Base-by-base conservation (phyloP, 2,888 invertebrate genomes). In the Pegoplata infirma region DNA sequence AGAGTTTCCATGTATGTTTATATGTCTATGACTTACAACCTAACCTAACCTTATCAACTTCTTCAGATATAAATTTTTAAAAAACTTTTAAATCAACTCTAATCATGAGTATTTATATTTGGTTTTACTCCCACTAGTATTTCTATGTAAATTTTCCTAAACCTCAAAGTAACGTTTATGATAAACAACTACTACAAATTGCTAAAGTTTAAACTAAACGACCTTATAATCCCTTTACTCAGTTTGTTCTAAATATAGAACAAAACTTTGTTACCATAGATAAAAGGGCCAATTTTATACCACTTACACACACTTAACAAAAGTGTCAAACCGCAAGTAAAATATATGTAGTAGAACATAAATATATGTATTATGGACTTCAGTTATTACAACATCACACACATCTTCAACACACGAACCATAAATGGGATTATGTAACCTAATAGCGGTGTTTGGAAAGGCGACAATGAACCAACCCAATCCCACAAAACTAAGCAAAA, bases 361-460 rank as follows among this genome's bases (percentile, higher is more conserved):
- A n/a, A n/a, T n/a, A n/a, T n/a, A n/a, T n/a, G n/a, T 66, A 75
- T 36, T 61, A 68, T 53, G 55, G 46, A 55, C 68, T 68, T 47
- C 21, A 75, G 51, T 68, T 75, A 75, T 75, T 75, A 67, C 67
- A 75, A 68, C 61, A 75, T 75, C 61, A 32, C 36, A 69, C 12
- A 36, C 5, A 58, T 25, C 5, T 21, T 49, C 12, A 46, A 8
- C 19, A 10, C 46, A 51, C 12, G 14, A 10, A 32, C 58, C 53
- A 46, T 61, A 68, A 75, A 75, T 68, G 55, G 75, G 61, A 79
- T 83, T 83, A 82, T 81, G 83, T 83, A 83, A 83, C 75, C 72
- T 78, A 82, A 83, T 83, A 83, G 83, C 82, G 82, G 81, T 83
- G 77, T 56, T 79, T 72, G 61, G 53, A n/a, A 51, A 74, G 64